Evolutionary conservation across 2,797 vertebrate genomes (phyloP), one percentile per base, ranked within the genome.

Genomic region (Nyctalus aviator): DNA sequence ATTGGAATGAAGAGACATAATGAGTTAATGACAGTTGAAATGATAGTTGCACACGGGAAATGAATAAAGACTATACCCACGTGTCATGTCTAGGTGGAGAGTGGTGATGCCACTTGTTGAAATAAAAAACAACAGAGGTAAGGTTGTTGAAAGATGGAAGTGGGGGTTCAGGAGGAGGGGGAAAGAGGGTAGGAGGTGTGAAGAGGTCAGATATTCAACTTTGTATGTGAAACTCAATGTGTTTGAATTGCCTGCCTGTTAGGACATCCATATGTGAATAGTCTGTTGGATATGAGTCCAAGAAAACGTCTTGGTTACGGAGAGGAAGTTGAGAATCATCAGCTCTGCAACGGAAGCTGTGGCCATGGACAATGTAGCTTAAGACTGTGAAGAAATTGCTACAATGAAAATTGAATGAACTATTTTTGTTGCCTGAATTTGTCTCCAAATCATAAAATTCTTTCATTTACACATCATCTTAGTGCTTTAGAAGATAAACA

Each of bases 371-470:
- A 73, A 48, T 25, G 20, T 23, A 78, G n/a, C 12, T 73, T 46
- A 71, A 72, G 37, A 12, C 50, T 35, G 27, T 25, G 53, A 91
- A 89, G 50, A 88, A 71, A 85, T 78, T 35, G 79, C 30, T 64
- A 35, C n/a, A 83, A 21, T 46, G 69, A 71, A 92, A 91, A 84
- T 75, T 71, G n/a, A 79, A 71, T 62, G 23, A 92, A 62, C 71
- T 68, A 64, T 66, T 91, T 59, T 84, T 57, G 84, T 73, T 48
- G 25, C 41, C 53, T 68, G 59, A 50, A 30, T 82, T 87, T 66
- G 35, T 88, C 73, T 94, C 64, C 11, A 81, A 95, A 50, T 66
- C 6, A 5, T 66, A 55, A 62, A 64, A 75, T 82, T 53, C 75
- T 76, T 92, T 95, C 41, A 59, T 75, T 93, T 64, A 66, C 15